Evolutionary conservation across 2,797 vertebrate species (phyloP), one percentile per base, ranked within the genome.

Genomic region (Choloepus didactylus): DNA sequence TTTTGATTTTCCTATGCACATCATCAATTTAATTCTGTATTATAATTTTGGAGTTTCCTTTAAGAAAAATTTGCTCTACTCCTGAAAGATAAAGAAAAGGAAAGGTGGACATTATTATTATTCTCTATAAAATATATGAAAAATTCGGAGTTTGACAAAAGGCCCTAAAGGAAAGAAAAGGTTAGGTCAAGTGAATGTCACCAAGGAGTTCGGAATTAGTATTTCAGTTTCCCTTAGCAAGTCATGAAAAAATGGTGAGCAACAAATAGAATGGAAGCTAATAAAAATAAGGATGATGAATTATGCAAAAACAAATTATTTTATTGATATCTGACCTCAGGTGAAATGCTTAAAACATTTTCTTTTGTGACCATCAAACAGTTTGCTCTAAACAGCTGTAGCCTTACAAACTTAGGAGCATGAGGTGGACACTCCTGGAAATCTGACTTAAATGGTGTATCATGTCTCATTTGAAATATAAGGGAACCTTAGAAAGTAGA

Each of bases 21-120:
- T 69, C 16, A 87, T 69, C 18, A 64, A 89, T 69, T 95, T 91
- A 90, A 87, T 91, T 94, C 82, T 67, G 60, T 80, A 18, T 35
- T 54, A 70, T 38, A 66, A 72, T 3, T 79, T 72, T 35, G 25
- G 16, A 73, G 9, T 62, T 70, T 19, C 6, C 6, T 89, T 87
- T 41, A 46, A 11, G 2, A 64, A 75, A 75, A 91, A 85, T 4
- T 72, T 89, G 14, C 83, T 54, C n/a, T 93, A 70, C 8, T 69
- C 44, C 9, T 86, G 82, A 16, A 72, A 87, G n/a, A 64, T 64
- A 72, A 95, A 76, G 31, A 73, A 89, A 91, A 80, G 38, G 29
- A 70, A 93, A 89, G 38, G 9, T 64, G 10, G 16, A 11, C 10
- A 38, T 23, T 67, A 60, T 60, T 94, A 11, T n/a, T 91, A 35